A percentile compares a stretch with the other conserved stretches of the same genome.
phyloP scores from a whole-genome alignment of 2,797 vertebrate genomes.

The Glossophaga mutica region DNA sequence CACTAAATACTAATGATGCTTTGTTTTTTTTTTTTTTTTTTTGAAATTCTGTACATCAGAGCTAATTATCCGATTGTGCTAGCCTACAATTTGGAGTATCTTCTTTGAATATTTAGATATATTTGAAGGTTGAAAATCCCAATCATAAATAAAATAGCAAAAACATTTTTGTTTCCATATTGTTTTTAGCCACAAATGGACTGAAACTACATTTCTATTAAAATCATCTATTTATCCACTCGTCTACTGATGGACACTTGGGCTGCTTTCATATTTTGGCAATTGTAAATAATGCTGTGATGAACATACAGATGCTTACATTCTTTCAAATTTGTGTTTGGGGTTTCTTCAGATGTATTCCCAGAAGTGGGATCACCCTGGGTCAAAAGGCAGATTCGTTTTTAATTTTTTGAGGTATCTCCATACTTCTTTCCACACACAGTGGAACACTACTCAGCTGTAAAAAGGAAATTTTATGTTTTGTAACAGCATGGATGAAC shows the following conservation, averaged over 20 bases:
- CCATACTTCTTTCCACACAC: neutral
- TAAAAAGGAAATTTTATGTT: neutral
- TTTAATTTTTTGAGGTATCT: neutral
- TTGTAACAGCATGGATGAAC: neutral
- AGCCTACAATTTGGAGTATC: neutral
- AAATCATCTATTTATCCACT: neutral
- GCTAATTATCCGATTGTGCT: neutral
- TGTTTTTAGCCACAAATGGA: neutral
- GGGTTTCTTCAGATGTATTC: neutral
- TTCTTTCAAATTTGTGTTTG: neutral
- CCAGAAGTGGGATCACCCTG: neutral
- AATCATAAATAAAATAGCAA: neutral
- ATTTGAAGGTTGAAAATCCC: neutral
- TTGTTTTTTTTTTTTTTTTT: neutral
- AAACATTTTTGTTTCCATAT: neutral
- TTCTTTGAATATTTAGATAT: slow-evolving; percentile 3
- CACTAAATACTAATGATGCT: neutral
- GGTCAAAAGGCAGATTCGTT: neutral
- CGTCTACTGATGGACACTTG: neutral
- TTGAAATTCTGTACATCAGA: neutral
- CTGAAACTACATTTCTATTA: neutral
- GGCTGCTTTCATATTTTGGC: neutral
- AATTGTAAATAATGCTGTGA: neutral
- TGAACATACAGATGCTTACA: neutral
- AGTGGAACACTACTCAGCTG: neutral